Percentiles rank a stretch among this genome's conserved stretches.
Conservation (phyloP, 2,888 invertebrate genomes). For the Thymelicus acteon region DNA sequence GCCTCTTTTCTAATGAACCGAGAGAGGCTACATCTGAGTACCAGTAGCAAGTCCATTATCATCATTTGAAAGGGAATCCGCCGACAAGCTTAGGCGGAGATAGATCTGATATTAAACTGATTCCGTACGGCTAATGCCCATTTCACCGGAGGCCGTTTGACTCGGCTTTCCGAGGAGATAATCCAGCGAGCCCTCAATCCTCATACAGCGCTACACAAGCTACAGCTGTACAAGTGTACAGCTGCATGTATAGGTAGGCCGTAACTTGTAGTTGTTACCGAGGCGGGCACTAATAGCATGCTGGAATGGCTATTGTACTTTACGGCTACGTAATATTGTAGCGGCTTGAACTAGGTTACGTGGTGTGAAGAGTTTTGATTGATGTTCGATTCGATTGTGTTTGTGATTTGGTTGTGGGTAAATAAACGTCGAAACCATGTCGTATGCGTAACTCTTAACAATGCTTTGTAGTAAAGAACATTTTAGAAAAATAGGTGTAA, state of each 20-base stretch:
- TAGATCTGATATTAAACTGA: slow-evolving; percentile 23
- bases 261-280: slow-evolving; percentile 2
- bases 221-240: background rate
- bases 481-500: too few relatives aligned
- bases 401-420: background rate
- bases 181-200: slow-evolving; percentile 29
- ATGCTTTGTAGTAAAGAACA: background rate
- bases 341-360: background rate
- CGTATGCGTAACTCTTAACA: background rate
- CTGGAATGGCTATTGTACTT: slow-evolving; percentile 7
- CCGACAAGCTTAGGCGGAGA: slow-evolving; percentile 12
- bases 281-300: background rate
- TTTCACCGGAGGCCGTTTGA: slow-evolving; percentile 26
- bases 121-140: slow-evolving; percentile 31
- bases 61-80: slow-evolving; percentile 11
- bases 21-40: too few relatives aligned
- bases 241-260: slow-evolving; percentile 25
- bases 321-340: background rate
- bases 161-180: slow-evolving; percentile 23
- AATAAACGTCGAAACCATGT: background rate
- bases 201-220: slow-evolving; percentile 14
- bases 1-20: too few relatives aligned
- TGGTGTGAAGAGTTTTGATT: slow-evolving; percentile 10
- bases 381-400: background rate
- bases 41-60: background rate